A percentile compares a stretch with the other conserved stretches of the same genome.
These are phyloP conservation scores for Romanogobio albipinnatus DNA, from an alignment of 2,113 vertebrate genomes.

Conservation along the genomic window DNA sequence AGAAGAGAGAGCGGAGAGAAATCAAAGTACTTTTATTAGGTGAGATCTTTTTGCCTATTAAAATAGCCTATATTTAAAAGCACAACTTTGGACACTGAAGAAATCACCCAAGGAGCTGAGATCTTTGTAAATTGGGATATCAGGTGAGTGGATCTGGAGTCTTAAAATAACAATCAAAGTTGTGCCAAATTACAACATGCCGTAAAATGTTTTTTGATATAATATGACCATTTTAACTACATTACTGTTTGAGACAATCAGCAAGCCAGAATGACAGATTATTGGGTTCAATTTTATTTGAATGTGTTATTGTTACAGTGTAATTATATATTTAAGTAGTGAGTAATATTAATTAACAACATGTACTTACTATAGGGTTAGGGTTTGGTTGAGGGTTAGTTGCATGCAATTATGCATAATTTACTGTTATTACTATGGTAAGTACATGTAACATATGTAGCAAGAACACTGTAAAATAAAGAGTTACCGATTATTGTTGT, in stretches of 20 bases:
- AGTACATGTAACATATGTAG: no score
- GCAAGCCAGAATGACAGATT: neutral
- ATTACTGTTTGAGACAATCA: neutral
- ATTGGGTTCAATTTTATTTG: no score
- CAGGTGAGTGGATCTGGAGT: neutral
- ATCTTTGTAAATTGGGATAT: neutral
- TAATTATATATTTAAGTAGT: no score
- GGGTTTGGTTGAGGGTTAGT: no score
- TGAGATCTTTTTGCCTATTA: slow-evolving; percentile 62
- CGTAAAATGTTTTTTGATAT: neutral
- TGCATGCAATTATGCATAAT: no score
- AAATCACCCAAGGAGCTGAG: neutral
- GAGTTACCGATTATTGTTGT: neutral
- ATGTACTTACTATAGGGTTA: no score
- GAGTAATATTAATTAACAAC: no score
- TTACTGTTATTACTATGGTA: no score
- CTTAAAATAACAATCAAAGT: neutral
- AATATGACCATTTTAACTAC: neutral
- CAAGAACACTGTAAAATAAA: no score
- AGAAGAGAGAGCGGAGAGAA: slow-evolving; percentile 77
- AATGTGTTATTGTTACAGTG: no score
- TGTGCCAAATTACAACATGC: neutral
- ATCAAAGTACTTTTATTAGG: slow-evolving; percentile 88
- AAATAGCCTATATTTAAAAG: neutral
- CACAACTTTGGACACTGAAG: neutral